Base-by-base conservation (phyloP, 2,797 vertebrate species). In the Eleutherodactylus coqui region DNA sequence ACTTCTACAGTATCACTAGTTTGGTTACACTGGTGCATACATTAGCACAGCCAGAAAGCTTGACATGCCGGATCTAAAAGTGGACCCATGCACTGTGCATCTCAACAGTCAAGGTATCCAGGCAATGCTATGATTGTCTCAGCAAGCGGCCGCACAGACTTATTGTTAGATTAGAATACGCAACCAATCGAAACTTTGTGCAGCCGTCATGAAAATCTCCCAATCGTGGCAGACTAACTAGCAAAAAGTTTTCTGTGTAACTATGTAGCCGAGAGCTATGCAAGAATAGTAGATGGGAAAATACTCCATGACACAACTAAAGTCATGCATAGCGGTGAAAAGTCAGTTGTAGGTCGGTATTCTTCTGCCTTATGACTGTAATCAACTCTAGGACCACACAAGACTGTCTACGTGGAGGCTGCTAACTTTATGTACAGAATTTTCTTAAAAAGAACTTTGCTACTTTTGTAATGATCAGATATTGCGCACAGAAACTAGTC, bases 61-160 rank as follows among this genome's bases (percentile, higher is more conserved):
- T 38, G 19, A 36, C 32, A 82, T 70, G 32, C 49, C 67, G 73
- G 19, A 41, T 27, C 36, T 41, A 41, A 60, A 43, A 24, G 27
- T 58, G 76, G 76, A 43, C 13, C 38, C 27, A 19, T 14, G n/a
- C 16, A 41, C 21, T 79, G 36, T 1, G 34, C 27, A 27, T 36
- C 34, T 51, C 19, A 13, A 51, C 29, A 53, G 19, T 55, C 21
- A 7, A 27, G 14, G 2, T 82, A n/a, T 70, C 29, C 29, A 70
- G 9, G 17, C 11, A 64, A 24, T n/a, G 24, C 10, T 41, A 69
- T 8, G 67, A 82, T 82, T 82, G 80, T 73, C 80, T 82, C 55
- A 41, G 51, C 80, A 73, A 70, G 45, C 32, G 53, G 47, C 24
- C 24, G 29, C 21, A 24, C 55, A 79, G 5, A 24, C 45, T 49